Conservation (phyloP, 92 coral and sea anemone species). For the Zoanthus solanderi region DNA sequence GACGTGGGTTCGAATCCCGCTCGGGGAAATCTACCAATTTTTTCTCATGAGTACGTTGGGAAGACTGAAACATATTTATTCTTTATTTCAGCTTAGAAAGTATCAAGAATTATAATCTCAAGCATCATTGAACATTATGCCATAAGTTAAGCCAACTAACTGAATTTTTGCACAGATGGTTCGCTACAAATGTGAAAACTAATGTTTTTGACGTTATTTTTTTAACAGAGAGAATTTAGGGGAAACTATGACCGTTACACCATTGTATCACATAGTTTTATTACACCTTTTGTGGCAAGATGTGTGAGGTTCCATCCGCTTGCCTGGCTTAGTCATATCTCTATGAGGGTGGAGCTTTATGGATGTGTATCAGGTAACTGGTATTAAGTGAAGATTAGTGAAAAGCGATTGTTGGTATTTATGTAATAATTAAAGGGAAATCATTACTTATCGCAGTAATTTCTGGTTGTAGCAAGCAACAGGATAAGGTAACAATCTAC, state of each 20-base stretch:
- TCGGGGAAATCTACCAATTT: too few species aligned
- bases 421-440: background rate
- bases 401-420: background rate
- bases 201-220: background rate
- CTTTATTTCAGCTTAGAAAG: too few species aligned
- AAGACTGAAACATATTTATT: too few species aligned
- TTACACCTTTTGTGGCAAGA: constrained; percentile 74
- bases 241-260: constrained; percentile 78
- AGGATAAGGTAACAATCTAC: too few species aligned
- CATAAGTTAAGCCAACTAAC: too few species aligned
- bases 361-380: constrained; percentile 66
- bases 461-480: too few species aligned
- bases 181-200: background rate
- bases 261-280: constrained; percentile 65
- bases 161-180: too few species aligned
- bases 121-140: too few species aligned
- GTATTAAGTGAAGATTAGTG: too few species aligned
- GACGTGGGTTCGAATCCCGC: too few species aligned
- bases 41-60: too few species aligned
- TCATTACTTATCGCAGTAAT: background rate
- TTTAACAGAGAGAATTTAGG: constrained; percentile 55
- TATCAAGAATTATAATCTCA: too few species aligned
- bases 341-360: constrained; percentile 84
- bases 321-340: constrained; percentile 59
- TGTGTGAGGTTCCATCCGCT: constrained; percentile 71